Evolutionary conservation across 2,797 vertebrate genomes (phyloP).

Genomic region (Myotis myotis): DNA sequence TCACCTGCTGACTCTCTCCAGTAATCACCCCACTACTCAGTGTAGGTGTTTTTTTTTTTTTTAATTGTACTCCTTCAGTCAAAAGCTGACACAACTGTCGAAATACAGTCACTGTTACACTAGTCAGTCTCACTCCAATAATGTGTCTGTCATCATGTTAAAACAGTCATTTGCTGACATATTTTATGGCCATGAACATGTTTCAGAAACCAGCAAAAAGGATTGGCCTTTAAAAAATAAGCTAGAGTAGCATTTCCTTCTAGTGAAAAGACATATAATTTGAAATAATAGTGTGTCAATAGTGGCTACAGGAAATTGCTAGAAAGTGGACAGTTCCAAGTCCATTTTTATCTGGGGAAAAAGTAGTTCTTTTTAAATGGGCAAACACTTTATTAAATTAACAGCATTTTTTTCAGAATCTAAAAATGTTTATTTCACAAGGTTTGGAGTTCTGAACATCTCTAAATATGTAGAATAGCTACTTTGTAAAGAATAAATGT

Average conservation of each 20-base stretch:
- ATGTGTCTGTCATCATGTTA: constrained; percentile 89
- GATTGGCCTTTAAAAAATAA: constrained; percentile 87
- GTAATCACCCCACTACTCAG: constrained; percentile 76
- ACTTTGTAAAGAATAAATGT: constrained; percentile 60
- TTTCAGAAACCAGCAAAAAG: constrained; percentile 88
- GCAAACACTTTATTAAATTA: constrained; percentile 71
- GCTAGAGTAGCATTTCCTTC: constrained; percentile 88
- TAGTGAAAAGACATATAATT: constrained; percentile 90
- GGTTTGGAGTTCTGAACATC: constrained; percentile 47
- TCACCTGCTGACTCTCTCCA: constrained; percentile 74
- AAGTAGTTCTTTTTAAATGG: constrained; percentile 86
- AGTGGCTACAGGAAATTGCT: constrained; percentile 88
- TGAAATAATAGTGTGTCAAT: constrained; percentile 94
- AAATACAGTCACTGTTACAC: constrained; percentile 83
- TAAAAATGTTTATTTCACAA: constrained; percentile 45
- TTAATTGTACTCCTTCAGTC: constrained; percentile 83
- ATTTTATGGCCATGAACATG: constrained; percentile 88
- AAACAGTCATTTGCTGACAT: constrained; percentile 88
- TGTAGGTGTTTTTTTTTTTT: constrained; percentile 61
- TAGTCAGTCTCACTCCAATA: constrained; percentile 83
- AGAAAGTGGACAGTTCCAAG: constrained; percentile 87
- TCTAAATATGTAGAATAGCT: constrained; percentile 54
- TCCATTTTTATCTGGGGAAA: constrained; percentile 87
- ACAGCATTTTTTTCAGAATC: constrained; percentile 34
- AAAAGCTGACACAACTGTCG: constrained; percentile 83